Evolutionary conservation across 2,797 vertebrate species (phyloP), one percentile per base, ranked within the genome.

Genomic region (Enteromius mattozi): DNA sequence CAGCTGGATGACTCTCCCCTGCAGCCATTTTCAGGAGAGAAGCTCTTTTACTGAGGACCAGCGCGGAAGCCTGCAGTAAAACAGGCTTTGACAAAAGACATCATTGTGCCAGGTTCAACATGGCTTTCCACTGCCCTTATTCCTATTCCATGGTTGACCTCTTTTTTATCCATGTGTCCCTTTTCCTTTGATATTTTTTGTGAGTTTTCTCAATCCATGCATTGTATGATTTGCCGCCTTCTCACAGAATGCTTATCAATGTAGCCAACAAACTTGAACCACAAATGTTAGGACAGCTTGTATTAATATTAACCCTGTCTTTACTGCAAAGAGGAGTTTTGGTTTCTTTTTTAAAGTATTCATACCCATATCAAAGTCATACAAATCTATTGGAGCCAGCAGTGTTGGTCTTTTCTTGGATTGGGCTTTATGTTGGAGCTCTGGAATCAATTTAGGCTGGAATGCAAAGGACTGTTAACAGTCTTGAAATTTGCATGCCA

Each of bases 401-500:
- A 59, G 56, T 56, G 12, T 68, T 54, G 83, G 61, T 78, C 81
- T 87, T 86, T 40, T 37, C 63, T 82, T 63, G 72, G 80, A 77
- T 78, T 76, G 82, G 80, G 84, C 56, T 80, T 72, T 49, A 75
- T 75, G 66, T 47, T 71, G 33, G 66, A 82, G 9, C 59, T 88
- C 89, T 89, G 87, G 89, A 89, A 86, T 83, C 84, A 88, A 89
- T 89, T 87, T 88, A 56, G 17, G 49, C 27, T 81, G 85, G 89
- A 89, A 89, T 88, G 87, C 69, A 47, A 82, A 51, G 49, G 54
- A 65, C 69, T 71, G 78, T 77, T 82, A 80, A 84, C 72, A 61
- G 75, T 45, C 74, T 74, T 84, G 71, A 85, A 74, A 82, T 80
- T 82, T 74, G 59, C 84, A 86, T 85, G 63, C 81, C 40, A 77